Evolutionary conservation across 2,888 invertebrate genomes (phyloP).

Genomic region (Acanthosepion esculentum): DNA sequence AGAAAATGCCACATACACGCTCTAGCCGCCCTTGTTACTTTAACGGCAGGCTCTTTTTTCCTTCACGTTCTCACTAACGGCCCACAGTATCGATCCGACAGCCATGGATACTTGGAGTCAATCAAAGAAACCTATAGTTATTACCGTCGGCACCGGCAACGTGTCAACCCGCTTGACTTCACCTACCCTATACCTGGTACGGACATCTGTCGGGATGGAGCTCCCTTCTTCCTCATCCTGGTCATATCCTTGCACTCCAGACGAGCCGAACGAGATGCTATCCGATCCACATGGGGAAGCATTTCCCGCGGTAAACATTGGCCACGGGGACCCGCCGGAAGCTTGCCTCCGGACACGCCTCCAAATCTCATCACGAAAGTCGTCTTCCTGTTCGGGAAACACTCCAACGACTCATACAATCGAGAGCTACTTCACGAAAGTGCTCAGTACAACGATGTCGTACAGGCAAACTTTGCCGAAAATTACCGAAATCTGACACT

Average conservation of each 20-base stretch:
- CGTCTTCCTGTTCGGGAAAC: slow-evolving; percentile 45
- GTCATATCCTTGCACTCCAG: slow-evolving; percentile 34
- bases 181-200: not conserved
- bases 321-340: slow-evolving; percentile 37
- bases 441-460: slow-evolving; percentile 44
- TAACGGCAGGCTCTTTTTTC: not conserved
- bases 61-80: not conserved
- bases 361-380: slow-evolving; percentile 43
- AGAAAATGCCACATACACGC: slow-evolving; percentile 16
- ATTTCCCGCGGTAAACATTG: slow-evolving; percentile 36
- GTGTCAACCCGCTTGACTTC: slow-evolving; percentile 38
- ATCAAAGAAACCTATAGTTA: slow-evolving; percentile 38
- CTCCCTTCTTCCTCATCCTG: slow-evolving; percentile 44
- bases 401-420: not conserved
- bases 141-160: slow-evolving; percentile 6
- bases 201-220: slow-evolving; percentile 36
- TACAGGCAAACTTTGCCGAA: slow-evolving; percentile 44
- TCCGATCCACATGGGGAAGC: slow-evolving; percentile 45
- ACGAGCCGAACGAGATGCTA: slow-evolving; percentile 43
- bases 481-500: slow-evolving; percentile 44
- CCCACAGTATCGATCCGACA: not conserved
- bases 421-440: slow-evolving; percentile 43
- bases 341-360: not conserved
- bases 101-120: slow-evolving; percentile 24
- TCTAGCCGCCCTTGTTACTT: not conserved